Conservation (phyloP, 2,113 vertebrate genomes). For the Gallinago undulata region DNA sequence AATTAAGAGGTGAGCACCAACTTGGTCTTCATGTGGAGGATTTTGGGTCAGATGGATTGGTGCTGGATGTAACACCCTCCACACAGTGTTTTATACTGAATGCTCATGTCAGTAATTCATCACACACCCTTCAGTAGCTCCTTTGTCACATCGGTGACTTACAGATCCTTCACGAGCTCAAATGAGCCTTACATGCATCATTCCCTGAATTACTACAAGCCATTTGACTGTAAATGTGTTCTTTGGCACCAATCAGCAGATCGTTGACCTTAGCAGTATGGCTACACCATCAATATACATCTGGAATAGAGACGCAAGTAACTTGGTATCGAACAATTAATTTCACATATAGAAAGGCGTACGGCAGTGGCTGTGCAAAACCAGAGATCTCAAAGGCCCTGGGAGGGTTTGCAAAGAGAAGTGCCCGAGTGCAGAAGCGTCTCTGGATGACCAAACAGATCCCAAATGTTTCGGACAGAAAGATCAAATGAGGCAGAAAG, state of each 20-base stretch:
- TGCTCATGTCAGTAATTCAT: neutral
- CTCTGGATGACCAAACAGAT: neutral
- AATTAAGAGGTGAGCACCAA: neutral
- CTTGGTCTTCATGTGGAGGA: neutral
- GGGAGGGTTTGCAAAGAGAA: neutral
- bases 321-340: neutral
- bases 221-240: constrained; percentile 50
- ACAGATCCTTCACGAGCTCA: constrained; percentile 1
- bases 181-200: neutral
- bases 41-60: neutral
- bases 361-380: neutral
- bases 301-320: neutral
- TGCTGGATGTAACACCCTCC: neutral
- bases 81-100: neutral
- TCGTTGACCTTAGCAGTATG: neutral
- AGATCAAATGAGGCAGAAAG: neutral
- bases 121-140: neutral
- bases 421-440: rapidly evolving
- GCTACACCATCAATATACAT: neutral
- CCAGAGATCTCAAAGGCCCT: neutral
- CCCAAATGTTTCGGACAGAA: neutral
- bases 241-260: constrained; percentile 22
- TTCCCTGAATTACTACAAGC: constrained; percentile 48
- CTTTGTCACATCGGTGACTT: neutral
- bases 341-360: neutral